Evolutionary conservation across 1,140 invertebrate genomes (phyloP), one percentile per base, ranked within the genome.

Genomic region (Diabrotica virgifera): DNA sequence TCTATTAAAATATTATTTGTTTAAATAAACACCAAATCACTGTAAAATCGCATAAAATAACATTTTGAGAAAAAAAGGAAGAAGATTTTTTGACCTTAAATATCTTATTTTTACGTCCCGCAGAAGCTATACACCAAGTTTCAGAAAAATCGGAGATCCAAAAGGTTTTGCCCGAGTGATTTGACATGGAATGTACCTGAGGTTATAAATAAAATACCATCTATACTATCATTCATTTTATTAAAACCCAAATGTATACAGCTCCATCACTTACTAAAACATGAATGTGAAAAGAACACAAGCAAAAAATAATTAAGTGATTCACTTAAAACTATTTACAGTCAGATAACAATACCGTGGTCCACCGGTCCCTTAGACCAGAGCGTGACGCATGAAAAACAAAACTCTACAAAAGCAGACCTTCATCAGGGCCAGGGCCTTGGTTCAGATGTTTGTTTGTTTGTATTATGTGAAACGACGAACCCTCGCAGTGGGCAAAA

Each of bases 191-290:
- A n/a, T n/a, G n/a, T n/a, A n/a, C n/a, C n/a, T n/a, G n/a, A 24
- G 24, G 24, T 24, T 24, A 24, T 36, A 3, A 56, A 36, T 14
- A 56, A 14, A 4, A 40, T 37, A n/a, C 6, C 11, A 36, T 10
- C 5, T 36, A 54, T 77, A 76, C 75, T 78, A 77, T 79, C 71
- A 77, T 79, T 75, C 73, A 77, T 77, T 79, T 78, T 78, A 76
- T 77, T 78, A 76, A 78, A 79, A 77, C 76, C 76, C 73, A 79
- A 79, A 79, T 77, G 77, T 78, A 70, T 78, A 79, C 76, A 78
- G 74, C 76, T 74, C 74, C 67, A 65, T 76, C 77, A 76, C 67
- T 65, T 76, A 75, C 72, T 73, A 78, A 77, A 78, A 79, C 74
- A 77, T 74, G 74, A 77, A 77, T 72, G 72, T 77, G 76, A 75